A percentile compares a stretch with the other conserved stretches of the same genome.
These are phyloP conservation scores for Ellobius talpinus DNA, from an alignment of 2,113 vertebrate genomes.

Conservation along the genomic window DNA sequence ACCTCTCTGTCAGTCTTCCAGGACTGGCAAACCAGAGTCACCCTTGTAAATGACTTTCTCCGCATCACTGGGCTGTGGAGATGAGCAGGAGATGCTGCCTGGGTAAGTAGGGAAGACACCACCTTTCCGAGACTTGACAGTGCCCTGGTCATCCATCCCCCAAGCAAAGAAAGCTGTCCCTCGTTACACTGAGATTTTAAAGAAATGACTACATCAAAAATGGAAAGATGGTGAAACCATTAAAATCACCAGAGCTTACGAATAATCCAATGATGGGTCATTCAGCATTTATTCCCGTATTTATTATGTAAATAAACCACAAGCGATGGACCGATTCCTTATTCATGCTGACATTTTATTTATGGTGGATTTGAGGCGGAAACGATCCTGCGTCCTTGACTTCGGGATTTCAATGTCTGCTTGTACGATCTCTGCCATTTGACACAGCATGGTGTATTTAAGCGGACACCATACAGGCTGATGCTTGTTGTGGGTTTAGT, in stretches of 20 bases:
- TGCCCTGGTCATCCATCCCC: not conserved
- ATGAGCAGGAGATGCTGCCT: not conserved
- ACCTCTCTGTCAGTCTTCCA: not conserved
- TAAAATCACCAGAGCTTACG: not conserved
- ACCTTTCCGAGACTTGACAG: not conserved
- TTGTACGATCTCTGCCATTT: not conserved
- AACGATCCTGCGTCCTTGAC: not conserved
- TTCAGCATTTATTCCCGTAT: constrained; percentile 16
- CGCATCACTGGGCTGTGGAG: not conserved
- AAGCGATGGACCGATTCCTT: not conserved
- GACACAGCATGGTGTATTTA: not conserved
- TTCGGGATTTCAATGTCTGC: not conserved
- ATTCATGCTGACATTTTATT: constrained; percentile 26
- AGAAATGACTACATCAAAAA: constrained; percentile 13
- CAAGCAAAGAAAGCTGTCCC: not conserved
- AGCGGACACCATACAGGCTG: not conserved
- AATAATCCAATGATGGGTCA: not conserved
- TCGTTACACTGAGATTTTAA: constrained; percentile 7
- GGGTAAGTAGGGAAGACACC: not conserved
- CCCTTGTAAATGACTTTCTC: not conserved
- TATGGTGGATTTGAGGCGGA: not conserved
- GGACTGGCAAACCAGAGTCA: not conserved
- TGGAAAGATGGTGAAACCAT: not conserved
- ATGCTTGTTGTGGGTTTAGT: not conserved
- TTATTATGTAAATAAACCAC: constrained; percentile 9